phyloP scores from a whole-genome alignment of 1,140 invertebrate species.

The Papilio glaucus region DNA sequence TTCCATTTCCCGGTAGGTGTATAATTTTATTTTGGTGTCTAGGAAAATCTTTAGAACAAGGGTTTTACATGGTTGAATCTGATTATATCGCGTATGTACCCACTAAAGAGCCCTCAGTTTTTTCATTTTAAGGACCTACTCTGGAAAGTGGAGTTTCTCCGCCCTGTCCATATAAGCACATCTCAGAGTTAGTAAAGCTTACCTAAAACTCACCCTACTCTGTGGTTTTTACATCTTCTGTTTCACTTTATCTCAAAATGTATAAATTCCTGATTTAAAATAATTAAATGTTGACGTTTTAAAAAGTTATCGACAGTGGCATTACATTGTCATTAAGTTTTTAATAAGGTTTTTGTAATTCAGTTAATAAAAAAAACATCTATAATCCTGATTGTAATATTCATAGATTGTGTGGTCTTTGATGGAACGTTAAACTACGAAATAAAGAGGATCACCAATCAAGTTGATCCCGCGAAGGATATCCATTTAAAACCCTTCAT shows the following conservation, averaged over 20 bases:
- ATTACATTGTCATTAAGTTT: conserved; percentile 6
- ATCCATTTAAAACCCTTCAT: conserved; percentile 77
- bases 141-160: not conserved
- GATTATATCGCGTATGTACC: not conserved
- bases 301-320: not conserved
- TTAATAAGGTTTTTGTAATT: no score
- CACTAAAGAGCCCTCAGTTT: not conserved
- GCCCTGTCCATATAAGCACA: not conserved
- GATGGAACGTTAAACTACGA: conserved; percentile 40
- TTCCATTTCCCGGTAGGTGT: no score
- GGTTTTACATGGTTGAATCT: not conserved
- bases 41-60: not conserved
- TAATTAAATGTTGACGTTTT: not conserved
- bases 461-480: conserved; percentile 68
- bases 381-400: conserved; percentile 7
- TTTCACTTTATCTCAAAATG: no score
- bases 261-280: no score
- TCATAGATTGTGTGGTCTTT: conserved; percentile 32
- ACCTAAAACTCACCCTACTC: no score
- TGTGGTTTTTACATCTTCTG: no score
- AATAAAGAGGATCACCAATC: conserved; percentile 68
- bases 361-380: not conserved
- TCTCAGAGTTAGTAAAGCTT: no score
- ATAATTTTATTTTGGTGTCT: conserved; percentile 4
- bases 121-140: not conserved